These are phyloP conservation scores for Petrocephalus schoutedeni DNA, from an alignment of 2,797 vertebrate genomes.

Conservation along the genomic window DNA sequence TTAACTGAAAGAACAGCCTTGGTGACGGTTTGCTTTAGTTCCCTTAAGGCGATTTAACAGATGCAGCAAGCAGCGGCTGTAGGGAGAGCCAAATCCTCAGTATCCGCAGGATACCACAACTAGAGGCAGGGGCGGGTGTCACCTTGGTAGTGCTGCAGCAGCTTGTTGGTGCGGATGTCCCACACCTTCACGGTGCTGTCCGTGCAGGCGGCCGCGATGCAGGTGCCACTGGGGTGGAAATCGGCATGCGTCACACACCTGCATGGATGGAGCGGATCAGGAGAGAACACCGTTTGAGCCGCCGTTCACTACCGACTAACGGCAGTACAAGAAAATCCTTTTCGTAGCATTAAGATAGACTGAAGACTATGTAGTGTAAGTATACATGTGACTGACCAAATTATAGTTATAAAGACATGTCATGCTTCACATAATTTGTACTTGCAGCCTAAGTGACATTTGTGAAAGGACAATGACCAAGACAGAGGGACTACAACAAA, in stretches of 20 bases:
- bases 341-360: background rate
- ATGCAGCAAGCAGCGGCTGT: conserved; percentile 17
- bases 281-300: background rate
- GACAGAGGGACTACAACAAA: background rate
- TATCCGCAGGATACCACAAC: background rate
- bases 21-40: conserved; percentile 9
- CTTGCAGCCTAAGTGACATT: background rate
- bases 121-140: conserved; percentile 28
- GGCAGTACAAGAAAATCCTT: background rate
- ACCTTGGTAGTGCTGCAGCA: conserved; percentile 92
- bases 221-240: conserved; percentile 88
- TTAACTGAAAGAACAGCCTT: background rate
- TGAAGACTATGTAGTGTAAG: background rate
- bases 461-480: background rate
- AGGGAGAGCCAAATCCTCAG: conserved; percentile 19
- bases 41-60: conserved; percentile 36
- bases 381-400: background rate
- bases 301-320: background rate
- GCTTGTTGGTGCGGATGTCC: conserved; percentile 86
- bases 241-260: conserved; percentile 84
- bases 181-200: conserved; percentile 91
- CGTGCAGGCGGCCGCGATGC: conserved; percentile 77
- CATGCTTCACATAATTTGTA: no score
- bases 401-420: no score
- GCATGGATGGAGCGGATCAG: background rate